Evolutionary conservation across 2,113 vertebrate species (phyloP).

Genomic region (Pardalotus punctatus): DNA sequence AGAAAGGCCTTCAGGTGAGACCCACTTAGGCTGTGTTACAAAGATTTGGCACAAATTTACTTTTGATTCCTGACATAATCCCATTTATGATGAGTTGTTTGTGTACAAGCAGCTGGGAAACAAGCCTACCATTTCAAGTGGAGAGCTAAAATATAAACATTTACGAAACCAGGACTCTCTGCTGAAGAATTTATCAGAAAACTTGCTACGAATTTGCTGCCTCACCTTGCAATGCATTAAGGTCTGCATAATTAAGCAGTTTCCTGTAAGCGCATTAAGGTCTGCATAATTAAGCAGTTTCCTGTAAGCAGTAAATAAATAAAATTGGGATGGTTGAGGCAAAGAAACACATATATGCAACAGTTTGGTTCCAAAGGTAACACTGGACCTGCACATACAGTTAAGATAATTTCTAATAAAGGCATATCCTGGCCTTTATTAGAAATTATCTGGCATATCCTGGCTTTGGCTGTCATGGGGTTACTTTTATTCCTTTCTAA

Average conservation of each 20-base stretch:
- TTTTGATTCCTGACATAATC: background rate
- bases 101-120: background rate
- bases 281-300: background rate
- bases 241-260: background rate
- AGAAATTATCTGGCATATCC: too few species aligned
- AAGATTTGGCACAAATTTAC: background rate
- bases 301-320: background rate
- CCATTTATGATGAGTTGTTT: background rate
- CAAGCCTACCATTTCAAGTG: background rate
- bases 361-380: background rate
- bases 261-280: accelerated
- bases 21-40: background rate
- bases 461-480: background rate
- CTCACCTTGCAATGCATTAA: accelerated
- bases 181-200: background rate
- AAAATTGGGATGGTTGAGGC: background rate
- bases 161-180: background rate
- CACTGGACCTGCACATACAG: accelerated
- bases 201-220: background rate
- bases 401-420: background rate
- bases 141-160: background rate
- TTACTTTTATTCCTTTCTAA: background rate
- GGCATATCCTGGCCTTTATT: background rate
- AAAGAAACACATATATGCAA: background rate
- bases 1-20: background rate